Evolutionary conservation across 2,888 invertebrate genomes (phyloP).

Genomic region (Ommatoiulus sabulosus): DNA sequence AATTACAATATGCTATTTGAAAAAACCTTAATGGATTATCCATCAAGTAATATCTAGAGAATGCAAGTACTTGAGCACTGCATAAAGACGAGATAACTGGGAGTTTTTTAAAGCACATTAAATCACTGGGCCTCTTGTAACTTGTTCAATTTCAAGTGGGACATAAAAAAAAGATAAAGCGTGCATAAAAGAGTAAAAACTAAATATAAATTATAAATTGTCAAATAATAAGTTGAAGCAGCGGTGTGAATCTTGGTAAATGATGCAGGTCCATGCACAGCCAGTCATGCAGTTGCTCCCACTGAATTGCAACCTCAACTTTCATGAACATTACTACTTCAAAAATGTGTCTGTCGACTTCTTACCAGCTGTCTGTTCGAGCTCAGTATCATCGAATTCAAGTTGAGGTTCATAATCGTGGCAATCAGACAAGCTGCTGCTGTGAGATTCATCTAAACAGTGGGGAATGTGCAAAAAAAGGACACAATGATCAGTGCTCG

Average conservation of each 20-base stretch:
- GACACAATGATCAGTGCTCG: conserved; percentile 49
- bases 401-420: conserved; percentile 95
- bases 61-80: too few species aligned
- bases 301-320: not conserved
- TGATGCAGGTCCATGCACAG: conserved; percentile 31
- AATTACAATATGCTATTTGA: too few species aligned
- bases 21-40: too few species aligned
- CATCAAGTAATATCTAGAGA: too few species aligned
- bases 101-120: not conserved
- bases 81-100: too few species aligned
- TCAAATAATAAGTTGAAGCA: not conserved
- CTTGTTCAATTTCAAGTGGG: not conserved
- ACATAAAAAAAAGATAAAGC: not conserved
- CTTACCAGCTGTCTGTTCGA: conserved; percentile 63
- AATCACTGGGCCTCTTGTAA: not conserved
- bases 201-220: not conserved
- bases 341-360: conserved; percentile 22
- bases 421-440: conserved; percentile 82
- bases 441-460: conserved; percentile 60
- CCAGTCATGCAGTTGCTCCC: not conserved
- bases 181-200: not conserved
- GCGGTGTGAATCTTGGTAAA: not conserved
- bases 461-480: conserved; percentile 39
- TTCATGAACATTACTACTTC: not conserved
- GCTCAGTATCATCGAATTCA: conserved; percentile 95